Percentiles rank a stretch among this genome's conserved stretches.
phyloP scores from a whole-genome alignment of 2,888 invertebrate genomes.

The Oscheius myriophilus region DNA sequence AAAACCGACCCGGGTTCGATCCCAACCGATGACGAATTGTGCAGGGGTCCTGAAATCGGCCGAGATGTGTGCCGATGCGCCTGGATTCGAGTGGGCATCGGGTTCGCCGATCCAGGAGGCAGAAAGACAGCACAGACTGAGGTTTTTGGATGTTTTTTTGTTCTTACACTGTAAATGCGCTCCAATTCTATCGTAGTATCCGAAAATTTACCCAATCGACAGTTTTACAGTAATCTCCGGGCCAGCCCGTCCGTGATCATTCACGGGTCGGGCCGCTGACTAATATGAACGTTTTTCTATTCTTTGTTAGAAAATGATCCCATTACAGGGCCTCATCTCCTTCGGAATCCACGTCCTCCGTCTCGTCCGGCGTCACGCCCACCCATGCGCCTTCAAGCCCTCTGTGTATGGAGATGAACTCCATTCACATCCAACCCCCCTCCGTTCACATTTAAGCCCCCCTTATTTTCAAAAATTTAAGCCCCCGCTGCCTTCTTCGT shows the following conservation, averaged over 20 bases:
- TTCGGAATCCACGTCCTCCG: background rate
- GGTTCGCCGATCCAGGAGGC: slow-evolving; percentile 31
- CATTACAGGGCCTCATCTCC: background rate
- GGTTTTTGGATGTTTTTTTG: slow-evolving; percentile 24
- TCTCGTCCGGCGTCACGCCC: background rate
- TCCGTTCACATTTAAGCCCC: background rate
- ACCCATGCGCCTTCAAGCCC: background rate
- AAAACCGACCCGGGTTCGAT: background rate
- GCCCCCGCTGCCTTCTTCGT: too few species aligned
- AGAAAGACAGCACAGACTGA: slow-evolving; percentile 56
- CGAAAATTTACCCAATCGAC: too few species aligned
- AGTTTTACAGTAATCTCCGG: too few species aligned
- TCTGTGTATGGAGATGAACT: background rate
- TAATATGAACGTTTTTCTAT: too few species aligned
- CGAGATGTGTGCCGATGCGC: slow-evolving; percentile 61
- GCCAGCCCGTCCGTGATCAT: too few species aligned
- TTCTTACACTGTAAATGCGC: too few species aligned
- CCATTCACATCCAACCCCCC: slow-evolving; percentile 5
- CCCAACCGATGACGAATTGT: slow-evolving; percentile 61
- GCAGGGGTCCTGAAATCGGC: slow-evolving; percentile 68
- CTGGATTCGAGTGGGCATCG: slow-evolving; percentile 31
- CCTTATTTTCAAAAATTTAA: too few species aligned
- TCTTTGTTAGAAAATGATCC: too few species aligned
- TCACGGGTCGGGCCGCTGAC: too few species aligned
- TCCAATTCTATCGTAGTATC: too few species aligned